Conservation (phyloP, 2,797 vertebrate species). For the Phataginus tetradactyla region DNA sequence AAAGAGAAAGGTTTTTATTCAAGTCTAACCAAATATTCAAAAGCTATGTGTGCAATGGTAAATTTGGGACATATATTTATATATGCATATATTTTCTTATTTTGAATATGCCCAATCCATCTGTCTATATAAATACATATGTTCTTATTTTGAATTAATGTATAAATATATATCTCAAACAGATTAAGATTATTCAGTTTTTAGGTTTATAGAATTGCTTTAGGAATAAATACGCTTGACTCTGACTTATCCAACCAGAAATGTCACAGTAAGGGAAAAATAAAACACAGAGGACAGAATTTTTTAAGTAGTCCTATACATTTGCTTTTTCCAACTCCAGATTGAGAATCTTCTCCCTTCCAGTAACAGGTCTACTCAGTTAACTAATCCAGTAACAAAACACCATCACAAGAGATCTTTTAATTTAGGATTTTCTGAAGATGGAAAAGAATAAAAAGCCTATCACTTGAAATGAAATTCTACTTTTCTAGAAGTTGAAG, state of each 20-base stretch:
- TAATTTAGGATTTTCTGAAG: neutral
- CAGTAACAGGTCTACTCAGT: neutral
- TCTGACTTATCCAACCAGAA: neutral
- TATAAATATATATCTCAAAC: neutral
- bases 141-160: slow-evolving; percentile 1
- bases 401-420: neutral
- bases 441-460: neutral
- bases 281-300: neutral
- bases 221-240: neutral
- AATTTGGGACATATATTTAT: neutral
- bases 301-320: neutral
- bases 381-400: neutral
- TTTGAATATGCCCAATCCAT: neutral
- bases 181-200: neutral
- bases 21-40: slow-evolving; percentile 6
- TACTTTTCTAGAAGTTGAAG: neutral
- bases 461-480: neutral
- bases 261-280: neutral
- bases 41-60: neutral
- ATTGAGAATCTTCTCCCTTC: neutral
- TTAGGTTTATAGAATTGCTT: neutral
- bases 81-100: neutral
- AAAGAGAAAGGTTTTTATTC: neutral
- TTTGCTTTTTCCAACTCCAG: neutral
- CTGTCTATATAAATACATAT: neutral